Conservation (phyloP, 1,140 invertebrate genomes). For the Nixonia krombeini region DNA sequence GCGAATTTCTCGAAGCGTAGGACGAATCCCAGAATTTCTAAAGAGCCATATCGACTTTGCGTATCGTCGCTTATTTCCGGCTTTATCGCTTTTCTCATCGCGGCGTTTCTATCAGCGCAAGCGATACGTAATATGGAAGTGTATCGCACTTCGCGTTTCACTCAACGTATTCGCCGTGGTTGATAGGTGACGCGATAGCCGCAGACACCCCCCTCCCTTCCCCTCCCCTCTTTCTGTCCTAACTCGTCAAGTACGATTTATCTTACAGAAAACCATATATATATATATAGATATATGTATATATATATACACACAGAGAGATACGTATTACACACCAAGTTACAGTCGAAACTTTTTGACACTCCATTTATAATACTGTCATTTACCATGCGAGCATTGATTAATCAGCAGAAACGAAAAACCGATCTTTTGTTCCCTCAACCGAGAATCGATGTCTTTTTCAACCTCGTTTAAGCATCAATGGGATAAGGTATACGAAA, state of each 20-base stretch:
- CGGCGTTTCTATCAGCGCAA: background rate
- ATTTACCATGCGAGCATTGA: background rate
- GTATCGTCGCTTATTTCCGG: background rate
- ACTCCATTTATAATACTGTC: background rate
- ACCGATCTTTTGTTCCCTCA: too few species aligned
- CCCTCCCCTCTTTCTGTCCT: too few species aligned
- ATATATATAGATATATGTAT: too few species aligned
- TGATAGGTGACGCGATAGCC: slow-evolving; percentile 1
- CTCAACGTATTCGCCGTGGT: background rate
- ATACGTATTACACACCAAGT: slow-evolving; percentile 1
- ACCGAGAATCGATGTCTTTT: background rate
- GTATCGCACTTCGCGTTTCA: slow-evolving; percentile 1
- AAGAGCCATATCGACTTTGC: background rate
- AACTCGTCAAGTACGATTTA: background rate
- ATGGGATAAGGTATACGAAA: background rate
- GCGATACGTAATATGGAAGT: slow-evolving; percentile 1
- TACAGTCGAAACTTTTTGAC: too few species aligned
- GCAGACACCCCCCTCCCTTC: background rate
- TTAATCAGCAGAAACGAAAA: too few species aligned
- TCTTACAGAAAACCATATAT: background rate
- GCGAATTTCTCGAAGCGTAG: too few species aligned
- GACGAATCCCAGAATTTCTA: background rate
- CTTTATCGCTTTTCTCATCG: background rate
- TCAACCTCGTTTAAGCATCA: background rate
- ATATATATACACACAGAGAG: background rate